A percentile compares a stretch with the other conserved stretches of the same genome.
phyloP scores from a whole-genome alignment of 2,888 invertebrate genomes.

The Parnassius glacialis region DNA sequence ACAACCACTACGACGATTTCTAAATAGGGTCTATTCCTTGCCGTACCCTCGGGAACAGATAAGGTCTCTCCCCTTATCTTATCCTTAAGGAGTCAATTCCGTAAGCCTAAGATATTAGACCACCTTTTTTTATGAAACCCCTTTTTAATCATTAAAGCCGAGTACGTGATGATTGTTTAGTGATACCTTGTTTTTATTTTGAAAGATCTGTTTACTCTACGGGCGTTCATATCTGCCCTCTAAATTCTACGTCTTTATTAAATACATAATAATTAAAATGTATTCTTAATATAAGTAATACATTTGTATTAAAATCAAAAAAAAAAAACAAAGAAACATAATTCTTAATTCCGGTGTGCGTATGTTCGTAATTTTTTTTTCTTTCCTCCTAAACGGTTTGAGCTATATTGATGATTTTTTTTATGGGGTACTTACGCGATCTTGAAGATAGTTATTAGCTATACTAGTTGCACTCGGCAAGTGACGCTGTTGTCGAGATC shows the following conservation, averaged over 20 bases:
- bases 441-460: no score
- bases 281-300: not conserved
- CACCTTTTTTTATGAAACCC: conserved; percentile 27
- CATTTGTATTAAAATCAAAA: no score
- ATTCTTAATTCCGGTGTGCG: no score
- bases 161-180: conserved; percentile 9
- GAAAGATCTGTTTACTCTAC: not conserved
- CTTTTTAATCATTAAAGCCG: conserved; percentile 6
- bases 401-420: no score
- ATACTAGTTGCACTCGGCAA: no score
- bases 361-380: no score
- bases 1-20: conserved; percentile 52
- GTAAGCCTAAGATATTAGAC: conserved; percentile 30
- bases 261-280: not conserved
- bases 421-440: no score
- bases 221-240: not conserved
- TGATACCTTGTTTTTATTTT: not conserved
- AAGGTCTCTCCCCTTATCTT: conserved; percentile 63
- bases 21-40: conserved; percentile 48
- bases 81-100: conserved; percentile 52
- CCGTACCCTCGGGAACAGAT: conserved; percentile 56
- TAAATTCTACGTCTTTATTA: not conserved
- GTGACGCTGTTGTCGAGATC: no score
- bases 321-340: no score
- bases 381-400: no score